phyloP scores from a whole-genome alignment of 2,888 invertebrate species.

The Troides aeacus region DNA sequence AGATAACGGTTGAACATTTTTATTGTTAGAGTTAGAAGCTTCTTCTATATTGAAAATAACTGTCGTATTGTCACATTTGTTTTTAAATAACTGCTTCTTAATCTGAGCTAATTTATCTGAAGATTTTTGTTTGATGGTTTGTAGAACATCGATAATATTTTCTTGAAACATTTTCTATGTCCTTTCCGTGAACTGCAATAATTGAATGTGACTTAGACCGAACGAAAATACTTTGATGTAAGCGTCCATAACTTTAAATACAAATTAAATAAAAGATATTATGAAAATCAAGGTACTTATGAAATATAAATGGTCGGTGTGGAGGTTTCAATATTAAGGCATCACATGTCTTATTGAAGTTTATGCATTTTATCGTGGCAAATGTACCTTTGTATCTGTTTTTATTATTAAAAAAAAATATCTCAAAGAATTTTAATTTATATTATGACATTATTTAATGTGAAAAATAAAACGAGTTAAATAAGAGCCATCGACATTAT shows the following conservation, averaged over 20 bases:
- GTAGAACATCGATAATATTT: background rate
- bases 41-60: constrained; percentile 3
- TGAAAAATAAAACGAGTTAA: no score
- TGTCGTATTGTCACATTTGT: constrained; percentile 3
- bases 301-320: background rate
- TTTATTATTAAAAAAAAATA: no score
- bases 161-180: constrained; percentile 9
- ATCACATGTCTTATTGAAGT: constrained; percentile 1
- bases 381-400: background rate
- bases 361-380: background rate
- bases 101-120: background rate
- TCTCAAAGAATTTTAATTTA: no score
- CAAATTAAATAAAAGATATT: background rate
- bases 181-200: constrained; percentile 7
- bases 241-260: constrained; percentile 9
- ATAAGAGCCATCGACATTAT: no score
- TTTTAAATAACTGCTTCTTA: background rate
- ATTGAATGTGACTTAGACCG: background rate
- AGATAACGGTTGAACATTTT: background rate
- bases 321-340: background rate
- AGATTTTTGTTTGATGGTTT: background rate
- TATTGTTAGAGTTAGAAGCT: background rate
- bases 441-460: no score
- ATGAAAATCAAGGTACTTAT: background rate
- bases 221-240: background rate